A percentile compares a stretch with the other conserved stretches of the same genome.
Evolutionary conservation across 2,888 invertebrate species (phyloP).

Genomic region (Leptinotarsa peninsularis): DNA sequence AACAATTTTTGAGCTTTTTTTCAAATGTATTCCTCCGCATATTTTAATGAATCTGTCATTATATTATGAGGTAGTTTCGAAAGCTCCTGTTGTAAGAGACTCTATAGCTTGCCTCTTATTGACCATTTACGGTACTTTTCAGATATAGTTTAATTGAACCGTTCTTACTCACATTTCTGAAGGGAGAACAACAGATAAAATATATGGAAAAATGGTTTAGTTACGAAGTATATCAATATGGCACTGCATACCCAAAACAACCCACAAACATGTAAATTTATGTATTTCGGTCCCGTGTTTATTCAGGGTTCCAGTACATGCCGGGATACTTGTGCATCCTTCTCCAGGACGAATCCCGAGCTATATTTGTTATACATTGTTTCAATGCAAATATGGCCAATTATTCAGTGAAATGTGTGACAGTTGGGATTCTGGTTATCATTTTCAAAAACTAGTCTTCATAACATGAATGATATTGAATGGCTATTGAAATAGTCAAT

Average conservation of each 20-base stretch:
- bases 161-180: neutral
- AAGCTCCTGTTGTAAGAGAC: no score
- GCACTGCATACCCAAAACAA: neutral
- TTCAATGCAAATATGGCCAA: constrained; percentile 1
- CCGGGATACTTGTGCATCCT: neutral
- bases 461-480: neutral
- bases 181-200: neutral
- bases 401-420: constrained; percentile 5
- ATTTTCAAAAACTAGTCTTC: neutral
- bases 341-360: neutral
- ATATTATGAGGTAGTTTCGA: no score
- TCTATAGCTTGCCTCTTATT: no score
- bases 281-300: neutral
- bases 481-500: neutral
- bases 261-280: neutral
- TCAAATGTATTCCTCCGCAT: no score
- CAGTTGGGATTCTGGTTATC: neutral
- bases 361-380: constrained; percentile 1
- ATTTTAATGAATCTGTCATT: no score
- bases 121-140: no score
- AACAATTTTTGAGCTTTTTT: no score
- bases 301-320: neutral
- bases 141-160: no score
- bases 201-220: neutral
- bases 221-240: neutral